Conservation (phyloP, 2,888 invertebrate genomes). For the Pomacea canaliculata region DNA sequence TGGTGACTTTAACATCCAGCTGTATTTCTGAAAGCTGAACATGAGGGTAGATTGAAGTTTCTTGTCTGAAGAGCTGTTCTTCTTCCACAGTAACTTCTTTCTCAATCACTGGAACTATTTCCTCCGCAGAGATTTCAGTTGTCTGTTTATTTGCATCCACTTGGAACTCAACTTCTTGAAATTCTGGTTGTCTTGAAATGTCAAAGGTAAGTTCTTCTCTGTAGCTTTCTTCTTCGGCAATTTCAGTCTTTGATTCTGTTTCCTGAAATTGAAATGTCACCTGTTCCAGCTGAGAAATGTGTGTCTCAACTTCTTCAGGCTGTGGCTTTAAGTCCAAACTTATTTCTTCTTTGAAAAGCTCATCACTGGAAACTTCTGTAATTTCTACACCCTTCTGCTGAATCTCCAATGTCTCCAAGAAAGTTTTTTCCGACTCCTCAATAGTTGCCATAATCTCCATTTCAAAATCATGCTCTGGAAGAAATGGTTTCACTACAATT, state of each 20-base stretch:
- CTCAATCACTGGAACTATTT: constrained; percentile 23
- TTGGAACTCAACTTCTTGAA: constrained; percentile 26
- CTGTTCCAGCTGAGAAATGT: no score
- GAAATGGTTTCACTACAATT: constrained; percentile 26
- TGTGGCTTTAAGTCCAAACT: constrained; percentile 21
- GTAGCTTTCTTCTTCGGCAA: constrained; percentile 25
- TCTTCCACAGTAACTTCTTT: background rate
- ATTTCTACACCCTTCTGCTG: constrained; percentile 26
- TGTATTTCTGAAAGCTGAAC: constrained; percentile 10
- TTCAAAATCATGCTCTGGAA: constrained; percentile 19
- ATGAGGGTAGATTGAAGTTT: constrained; percentile 8
- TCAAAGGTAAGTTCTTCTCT: constrained; percentile 34
- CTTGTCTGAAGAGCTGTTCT: constrained; percentile 12
- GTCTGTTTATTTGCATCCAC: constrained; percentile 22
- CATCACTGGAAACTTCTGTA: constrained; percentile 1
- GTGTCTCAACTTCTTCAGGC: constrained; percentile 20
- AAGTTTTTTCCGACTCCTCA: constrained; percentile 21
- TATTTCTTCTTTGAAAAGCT: constrained; percentile 15
- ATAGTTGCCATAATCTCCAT: constrained; percentile 18
- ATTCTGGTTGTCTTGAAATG: constrained; percentile 34
- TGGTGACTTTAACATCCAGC: constrained; percentile 23
- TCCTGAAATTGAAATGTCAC: background rate
- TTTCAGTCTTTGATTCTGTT: constrained; percentile 21
- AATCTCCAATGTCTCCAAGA: constrained; percentile 29
- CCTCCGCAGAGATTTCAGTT: constrained; percentile 24